Base-by-base conservation (phyloP, 2,797 vertebrate species). In the Glyptemys insculpta region DNA sequence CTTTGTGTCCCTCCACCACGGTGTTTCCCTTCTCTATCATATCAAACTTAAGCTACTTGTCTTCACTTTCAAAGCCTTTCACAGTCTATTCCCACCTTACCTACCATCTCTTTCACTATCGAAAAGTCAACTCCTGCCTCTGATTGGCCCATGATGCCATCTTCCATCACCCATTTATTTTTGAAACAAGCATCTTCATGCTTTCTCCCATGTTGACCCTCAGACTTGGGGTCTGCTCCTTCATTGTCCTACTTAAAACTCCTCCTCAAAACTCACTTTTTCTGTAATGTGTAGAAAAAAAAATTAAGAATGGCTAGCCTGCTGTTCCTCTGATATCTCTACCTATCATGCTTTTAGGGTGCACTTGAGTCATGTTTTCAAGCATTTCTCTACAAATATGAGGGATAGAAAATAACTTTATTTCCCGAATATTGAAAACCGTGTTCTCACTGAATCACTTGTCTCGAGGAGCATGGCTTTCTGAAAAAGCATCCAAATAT, bases 341-440 rank as follows among this genome's bases (percentile, higher is more conserved):
- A 65, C 10, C 1, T 52, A 37, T 37, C 56, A 1, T 0, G 1
- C 80, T 12, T 62, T 78, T 9, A 57, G 37, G 11, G 23, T 94
- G 52, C 12, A 1, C 9, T 62, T 47, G 12, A 0, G 0, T 86
- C 3, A 1, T 1, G 2, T 54, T 89, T 83, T 34, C 0, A 3
- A 5, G 29, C n/a, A 88, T 83, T 11, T 41, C 86, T 18, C 3
- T 31, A 1, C 6, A 31, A n/a, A 68, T 50, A 53, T 18, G 2
- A 1, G 52, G 15, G 54, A 25, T 25, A 83, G 52, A 85, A 93
- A 49, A 74, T 14, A 2, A 4, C 2, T 50, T 88, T 87, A 72
- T 72, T 79, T n/a, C 3, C 18, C 25, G 49, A 4, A 78, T 5
- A 34, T 34, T 86, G 23, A 7, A 16, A 15, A 37, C 27, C 2